These are phyloP conservation scores for Entomobrya proxima DNA, from an alignment of 2,888 invertebrate species.

Conservation along the genomic window DNA sequence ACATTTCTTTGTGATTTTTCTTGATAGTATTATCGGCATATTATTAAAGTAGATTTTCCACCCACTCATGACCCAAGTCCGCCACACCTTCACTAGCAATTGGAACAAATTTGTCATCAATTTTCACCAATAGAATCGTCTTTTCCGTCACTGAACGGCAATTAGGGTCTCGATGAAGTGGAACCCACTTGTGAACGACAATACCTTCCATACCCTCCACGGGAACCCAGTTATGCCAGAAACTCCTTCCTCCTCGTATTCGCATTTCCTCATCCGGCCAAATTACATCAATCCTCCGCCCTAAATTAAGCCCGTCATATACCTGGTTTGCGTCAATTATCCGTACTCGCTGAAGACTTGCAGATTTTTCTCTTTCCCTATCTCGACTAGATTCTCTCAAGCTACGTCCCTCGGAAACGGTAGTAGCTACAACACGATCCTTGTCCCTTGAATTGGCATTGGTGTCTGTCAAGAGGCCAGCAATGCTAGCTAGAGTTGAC, in stretches of 20 bases:
- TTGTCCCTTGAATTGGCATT: conserved; percentile 73
- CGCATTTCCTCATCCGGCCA: conserved; percentile 96
- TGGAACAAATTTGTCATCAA: conserved; percentile 91
- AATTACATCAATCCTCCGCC: conserved; percentile 88
- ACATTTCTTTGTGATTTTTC: background rate
- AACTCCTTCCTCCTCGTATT: conserved; percentile 89
- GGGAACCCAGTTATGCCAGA: conserved; percentile 94
- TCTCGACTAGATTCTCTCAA: conserved; percentile 79
- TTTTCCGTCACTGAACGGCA: conserved; percentile 94
- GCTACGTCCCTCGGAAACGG: conserved; percentile 68
- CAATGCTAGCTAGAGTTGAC: conserved; percentile 88
- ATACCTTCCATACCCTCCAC: conserved; percentile 93
- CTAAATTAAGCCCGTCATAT: conserved; percentile 93
- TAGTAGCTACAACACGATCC: conserved; percentile 61
- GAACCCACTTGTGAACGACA: conserved; percentile 96
- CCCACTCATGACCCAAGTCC: conserved; percentile 83
- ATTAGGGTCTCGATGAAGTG: conserved; percentile 91
- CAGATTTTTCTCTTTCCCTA: conserved; percentile 72
- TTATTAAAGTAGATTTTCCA: conserved; percentile 36
- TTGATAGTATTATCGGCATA: no score
- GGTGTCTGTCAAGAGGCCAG: conserved; percentile 79
- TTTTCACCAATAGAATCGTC: conserved; percentile 92
- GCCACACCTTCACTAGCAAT: conserved; percentile 93
- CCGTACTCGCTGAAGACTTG: conserved; percentile 77
- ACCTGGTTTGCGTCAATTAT: conserved; percentile 85